Conservation (phyloP, 2,797 vertebrate species). For the Telmatherina bonti region DNA sequence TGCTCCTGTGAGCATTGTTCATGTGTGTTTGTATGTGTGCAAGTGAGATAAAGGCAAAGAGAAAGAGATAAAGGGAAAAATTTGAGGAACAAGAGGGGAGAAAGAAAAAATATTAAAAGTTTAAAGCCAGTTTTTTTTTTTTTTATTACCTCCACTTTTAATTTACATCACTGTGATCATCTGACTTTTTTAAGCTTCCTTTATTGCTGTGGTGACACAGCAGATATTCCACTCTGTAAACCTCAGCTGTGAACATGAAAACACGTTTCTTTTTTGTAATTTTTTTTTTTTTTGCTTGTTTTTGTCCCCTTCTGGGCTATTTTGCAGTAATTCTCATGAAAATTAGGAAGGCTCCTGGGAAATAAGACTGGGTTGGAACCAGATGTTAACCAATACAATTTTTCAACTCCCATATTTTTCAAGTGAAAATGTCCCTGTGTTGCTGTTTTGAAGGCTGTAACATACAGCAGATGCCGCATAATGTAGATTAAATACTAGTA, state of each 20-base stretch:
- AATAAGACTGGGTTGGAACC: conserved; percentile 37
- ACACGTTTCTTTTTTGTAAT: background rate
- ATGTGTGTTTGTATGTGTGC: no score
- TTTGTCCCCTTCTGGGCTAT: background rate
- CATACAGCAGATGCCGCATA: conserved; percentile 18
- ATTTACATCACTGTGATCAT: conserved; percentile 10
- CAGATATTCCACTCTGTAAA: conserved; percentile 12
- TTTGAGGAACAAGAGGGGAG: conserved; percentile 16
- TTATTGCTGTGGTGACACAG: conserved; percentile 26
- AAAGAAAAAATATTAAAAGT: no score
- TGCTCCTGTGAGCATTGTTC: conserved; percentile 12
- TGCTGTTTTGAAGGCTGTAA: conserved; percentile 12
- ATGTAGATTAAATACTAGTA: background rate
- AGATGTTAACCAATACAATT: conserved; percentile 26
- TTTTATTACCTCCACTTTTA: conserved; percentile 23
- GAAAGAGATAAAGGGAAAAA: background rate
- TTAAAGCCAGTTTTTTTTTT: conserved; percentile 20
- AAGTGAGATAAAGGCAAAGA: conserved; percentile 23
- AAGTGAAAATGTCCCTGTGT: conserved; percentile 8
- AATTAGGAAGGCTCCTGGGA: conserved; percentile 32
- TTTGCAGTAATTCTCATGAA: conserved; percentile 26
- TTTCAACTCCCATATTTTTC: conserved; percentile 10
- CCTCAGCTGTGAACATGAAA: conserved; percentile 4
- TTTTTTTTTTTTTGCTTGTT: background rate
- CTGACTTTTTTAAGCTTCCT: conserved; percentile 15